Conservation (phyloP, 1,140 invertebrate genomes). For the Pomacea maculata region DNA sequence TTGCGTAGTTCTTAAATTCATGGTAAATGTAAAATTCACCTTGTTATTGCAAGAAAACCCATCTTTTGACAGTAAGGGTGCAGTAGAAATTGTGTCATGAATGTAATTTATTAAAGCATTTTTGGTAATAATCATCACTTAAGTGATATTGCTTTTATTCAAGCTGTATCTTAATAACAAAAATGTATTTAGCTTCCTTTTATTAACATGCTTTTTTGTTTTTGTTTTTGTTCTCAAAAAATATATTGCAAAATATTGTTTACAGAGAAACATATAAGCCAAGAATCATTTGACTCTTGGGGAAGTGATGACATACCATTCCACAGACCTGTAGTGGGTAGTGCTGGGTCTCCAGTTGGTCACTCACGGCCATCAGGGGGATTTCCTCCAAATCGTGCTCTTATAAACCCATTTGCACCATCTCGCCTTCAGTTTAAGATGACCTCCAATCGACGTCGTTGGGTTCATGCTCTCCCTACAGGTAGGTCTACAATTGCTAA, state of each 20-base stretch:
- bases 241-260: not conserved
- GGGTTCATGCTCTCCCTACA: conserved; percentile 99
- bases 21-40: too few species aligned
- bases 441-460: conserved; percentile 93
- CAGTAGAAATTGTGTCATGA: too few species aligned
- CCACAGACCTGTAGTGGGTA: conserved; percentile 53
- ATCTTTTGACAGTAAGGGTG: too few species aligned
- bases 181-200: not conserved
- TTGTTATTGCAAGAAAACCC: too few species aligned
- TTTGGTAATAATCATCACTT: too few species aligned
- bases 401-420: conserved; percentile 96
- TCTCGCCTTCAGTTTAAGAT: conserved; percentile 96
- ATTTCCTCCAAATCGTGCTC: conserved; percentile 54
- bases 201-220: not conserved
- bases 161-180: too few species aligned
- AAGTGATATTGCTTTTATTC: too few species aligned
- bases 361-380: conserved; percentile 44
- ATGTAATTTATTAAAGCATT: too few species aligned
- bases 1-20: too few species aligned
- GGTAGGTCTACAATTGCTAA: conserved; percentile 64
- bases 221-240: too few species aligned
- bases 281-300: conserved; percentile 43
- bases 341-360: conserved; percentile 56
- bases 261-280: conserved; percentile 40
- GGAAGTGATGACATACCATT: conserved; percentile 46